Evolutionary conservation across 2,888 invertebrate species (phyloP), one percentile per base, ranked within the genome.

Genomic region (Papilio elwesi): DNA sequence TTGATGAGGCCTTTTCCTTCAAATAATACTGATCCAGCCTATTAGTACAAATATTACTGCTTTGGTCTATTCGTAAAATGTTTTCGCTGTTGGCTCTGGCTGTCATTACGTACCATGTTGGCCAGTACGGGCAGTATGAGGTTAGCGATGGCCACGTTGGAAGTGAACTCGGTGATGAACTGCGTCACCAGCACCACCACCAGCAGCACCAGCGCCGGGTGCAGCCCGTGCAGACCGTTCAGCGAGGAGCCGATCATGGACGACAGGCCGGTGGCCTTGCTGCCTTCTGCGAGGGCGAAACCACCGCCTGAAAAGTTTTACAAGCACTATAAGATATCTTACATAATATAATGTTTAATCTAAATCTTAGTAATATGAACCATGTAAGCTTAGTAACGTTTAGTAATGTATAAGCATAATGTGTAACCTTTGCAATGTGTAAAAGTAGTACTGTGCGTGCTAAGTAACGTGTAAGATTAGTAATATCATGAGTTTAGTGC

Each of bases 71-170:
- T 38, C 10, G 38, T 6, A 26, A 8, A 26, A 16, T n/a, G 6
- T 26, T 12, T 8, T 0, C 2, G 12, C 15, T 6, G 0, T 4
- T 26, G 26, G 26, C 26, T 26, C 26, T 26, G 26, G 26, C 26
- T 26, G 4, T 26, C 26, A 26, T 1, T 26, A 12, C 63, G 0
- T 48, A 96, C 96, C 95, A 97, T 96, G 86, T 97, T 96, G 1
- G 96, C 96, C 68, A 98, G 90, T 15, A 98, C 97, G 7, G 98
- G 98, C 76, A 98, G 90, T 77, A 98, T 95, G 47, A 98, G 97
- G 81, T 97, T 98, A 0, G 98, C 98, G 53, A 98, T 97, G 63
- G 98, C 98, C 0, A 98, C 97, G 85, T 98, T 98, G 49, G 97
- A 97, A 0, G 98, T 97, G 82, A 98, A 96, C 88, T 98, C 98